Evolutionary conservation across 2,888 invertebrate species (phyloP), one percentile per base, ranked within the genome.

Genomic region (Dryobota labecula): DNA sequence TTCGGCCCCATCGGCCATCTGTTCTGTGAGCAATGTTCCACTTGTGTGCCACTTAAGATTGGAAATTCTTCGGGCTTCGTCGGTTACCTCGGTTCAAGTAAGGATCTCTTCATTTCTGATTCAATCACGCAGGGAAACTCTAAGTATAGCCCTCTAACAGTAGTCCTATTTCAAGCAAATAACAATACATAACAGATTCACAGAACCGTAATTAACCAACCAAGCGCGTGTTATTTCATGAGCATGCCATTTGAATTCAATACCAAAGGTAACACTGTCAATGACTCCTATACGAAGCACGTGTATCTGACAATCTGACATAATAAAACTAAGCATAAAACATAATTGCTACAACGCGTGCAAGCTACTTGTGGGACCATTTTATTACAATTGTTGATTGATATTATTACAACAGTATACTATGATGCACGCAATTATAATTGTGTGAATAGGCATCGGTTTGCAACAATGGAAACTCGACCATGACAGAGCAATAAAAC

Each of bases 381-480:
- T 49, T 61, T 30, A 36, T 33, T 24, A 24, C 27, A 6, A 36
- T 56, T 61, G 36, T 49, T 49, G 30, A 36, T 74, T 66, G 47
- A 49, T 57, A 41, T 75, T 62, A 75, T 68, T 62, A 74, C n/a
- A 11, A 24, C 2, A 15, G 15, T 30, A 3, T 13, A 8, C 33
- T 15, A 30, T 47, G 24, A 33, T 33, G 43, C 18, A 36, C 18
- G 2, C 73, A 49, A 63, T 63, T 54, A 41, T 67, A 54, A 73
- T 49, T 51, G 45, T 74, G 74, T 18, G 67, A 62, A 38, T 57
- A 36, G 53, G 27, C 56, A 33, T 47, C 2, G 27, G 7, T 20
- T 73, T 63, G 56, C 41, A 73, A 73, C 73, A 73, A 73, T 73
- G 15, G 36, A 51, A 49, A 41, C 30, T 20, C 6, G 1, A 24